These are phyloP conservation scores for Papilio elwesi DNA, from an alignment of 2,888 invertebrate genomes.

Conservation along the genomic window DNA sequence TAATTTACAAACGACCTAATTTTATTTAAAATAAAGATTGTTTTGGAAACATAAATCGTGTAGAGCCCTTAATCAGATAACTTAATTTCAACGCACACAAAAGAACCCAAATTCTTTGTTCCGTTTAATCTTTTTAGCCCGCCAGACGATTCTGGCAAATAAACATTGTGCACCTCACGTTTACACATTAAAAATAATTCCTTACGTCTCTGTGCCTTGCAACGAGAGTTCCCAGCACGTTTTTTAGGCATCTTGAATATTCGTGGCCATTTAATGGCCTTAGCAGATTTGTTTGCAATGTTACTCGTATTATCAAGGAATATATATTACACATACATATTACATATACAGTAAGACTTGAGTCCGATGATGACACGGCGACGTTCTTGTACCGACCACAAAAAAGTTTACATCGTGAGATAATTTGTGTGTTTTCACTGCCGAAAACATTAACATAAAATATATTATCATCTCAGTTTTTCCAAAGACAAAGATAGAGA, in stretches of 20 bases:
- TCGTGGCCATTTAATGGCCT: slow-evolving; percentile 21
- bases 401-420: too few species aligned
- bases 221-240: slow-evolving; percentile 26
- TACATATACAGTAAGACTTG: background rate
- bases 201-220: slow-evolving; percentile 17
- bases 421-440: too few species aligned
- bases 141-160: slow-evolving; percentile 3
- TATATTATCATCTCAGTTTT: too few species aligned
- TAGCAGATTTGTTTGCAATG: slow-evolving; percentile 17
- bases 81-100: slow-evolving; percentile 27
- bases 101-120: slow-evolving; percentile 26
- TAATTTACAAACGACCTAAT: too few species aligned
- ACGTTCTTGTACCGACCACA: too few species aligned
- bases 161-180: slow-evolving; percentile 18
- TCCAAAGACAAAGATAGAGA: too few species aligned
- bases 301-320: background rate
- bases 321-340: background rate
- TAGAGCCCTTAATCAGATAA: slow-evolving; percentile 19
- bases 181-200: slow-evolving; percentile 24
- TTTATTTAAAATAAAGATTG: background rate
- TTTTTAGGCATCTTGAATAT: slow-evolving; percentile 20
- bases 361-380: too few species aligned
- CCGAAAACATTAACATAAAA: too few species aligned
- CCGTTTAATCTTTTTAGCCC: background rate
- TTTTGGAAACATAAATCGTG: slow-evolving; percentile 1